phyloP scores from a whole-genome alignment of 2,797 vertebrate species.

The Setipinna tenuifilis region DNA sequence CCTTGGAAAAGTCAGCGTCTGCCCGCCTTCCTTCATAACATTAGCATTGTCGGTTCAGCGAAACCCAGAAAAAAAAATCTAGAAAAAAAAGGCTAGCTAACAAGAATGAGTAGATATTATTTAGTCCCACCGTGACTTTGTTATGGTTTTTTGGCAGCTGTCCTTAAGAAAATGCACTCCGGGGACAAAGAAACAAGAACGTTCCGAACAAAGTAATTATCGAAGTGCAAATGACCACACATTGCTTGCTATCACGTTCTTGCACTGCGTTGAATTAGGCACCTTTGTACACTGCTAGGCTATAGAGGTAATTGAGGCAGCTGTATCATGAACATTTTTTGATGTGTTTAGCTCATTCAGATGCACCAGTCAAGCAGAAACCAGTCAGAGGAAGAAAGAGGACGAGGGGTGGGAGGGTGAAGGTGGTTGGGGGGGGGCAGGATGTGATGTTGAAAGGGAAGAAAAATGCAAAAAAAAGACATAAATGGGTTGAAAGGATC shows the following conservation, averaged over 20 bases:
- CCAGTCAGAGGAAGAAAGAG: not conserved
- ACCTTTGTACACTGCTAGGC: constrained; percentile 21
- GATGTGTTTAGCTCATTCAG: constrained; percentile 14
- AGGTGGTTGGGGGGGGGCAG: not conserved
- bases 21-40: not conserved
- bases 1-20: constrained; percentile 12
- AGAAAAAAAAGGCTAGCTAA: not conserved
- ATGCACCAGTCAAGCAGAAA: constrained; percentile 22
- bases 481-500: constrained; percentile 23
- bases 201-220: constrained; percentile 20
- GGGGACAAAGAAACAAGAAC: not conserved
- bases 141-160: constrained; percentile 28
- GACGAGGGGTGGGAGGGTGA: not conserved
- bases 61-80: not conserved
- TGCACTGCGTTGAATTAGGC: constrained; percentile 19
- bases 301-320: constrained; percentile 22
- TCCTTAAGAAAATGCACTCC: constrained; percentile 13
- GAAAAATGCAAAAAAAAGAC: not conserved
- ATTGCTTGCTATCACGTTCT: constrained; percentile 21
- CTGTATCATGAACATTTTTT: constrained; percentile 20
- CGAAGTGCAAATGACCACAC: constrained; percentile 20
- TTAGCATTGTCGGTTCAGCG: constrained; percentile 15
- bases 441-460: not conserved
- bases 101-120: constrained; percentile 17
- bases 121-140: constrained; percentile 16